Base-by-base conservation (phyloP, 2,113 vertebrate genomes). In the Isurus oxyrinchus region DNA sequence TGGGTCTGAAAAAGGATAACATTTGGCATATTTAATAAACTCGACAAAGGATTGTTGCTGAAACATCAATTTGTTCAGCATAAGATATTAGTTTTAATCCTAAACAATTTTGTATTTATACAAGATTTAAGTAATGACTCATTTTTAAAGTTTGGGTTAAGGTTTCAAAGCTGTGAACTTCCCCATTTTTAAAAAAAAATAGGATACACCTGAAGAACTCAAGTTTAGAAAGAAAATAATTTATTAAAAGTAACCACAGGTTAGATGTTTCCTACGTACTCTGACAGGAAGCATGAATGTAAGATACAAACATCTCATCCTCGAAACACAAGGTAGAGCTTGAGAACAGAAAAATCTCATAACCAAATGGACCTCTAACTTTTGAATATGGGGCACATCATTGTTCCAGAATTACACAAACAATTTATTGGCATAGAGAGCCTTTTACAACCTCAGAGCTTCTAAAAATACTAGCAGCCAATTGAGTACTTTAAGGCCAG, bases 1-100 rank as follows among this genome's bases (percentile, higher is more conserved):
- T 97, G 96, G 98, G 98, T 23, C 99, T 99, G 87, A 76, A 96
- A 53, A 86, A 93, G 3, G 0, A 69, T 23, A 40, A 6, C 13
- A 72, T 95, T 27, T 35, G 16, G 49, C 40, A 95, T 53, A 13
- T 53, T 72, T 55, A 55, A 27, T 55, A 72, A 95, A 72, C 21
- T 53, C 59, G 31, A 69, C 23, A 72, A 76, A 72, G 67, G 67
- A 55, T 23, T 35, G 44, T 2, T 76, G 67, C 44, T 72, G 66
- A 95, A 95, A 72, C 63, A 95, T 21, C 25, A 67, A 44, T 59
- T 91, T 31, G 35, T 66, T 72, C 44, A 72, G 25, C 8, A 31
- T 11, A 72, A 72, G 13, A 31, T 5, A 11, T 49, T 44, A 13
- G 63, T 94, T 49, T 95, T 67, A 49, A 40, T 40, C n/a, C n/a